These are phyloP conservation scores for Pollenia angustigena DNA, from an alignment of 2,888 invertebrate genomes.

Conservation along the genomic window DNA sequence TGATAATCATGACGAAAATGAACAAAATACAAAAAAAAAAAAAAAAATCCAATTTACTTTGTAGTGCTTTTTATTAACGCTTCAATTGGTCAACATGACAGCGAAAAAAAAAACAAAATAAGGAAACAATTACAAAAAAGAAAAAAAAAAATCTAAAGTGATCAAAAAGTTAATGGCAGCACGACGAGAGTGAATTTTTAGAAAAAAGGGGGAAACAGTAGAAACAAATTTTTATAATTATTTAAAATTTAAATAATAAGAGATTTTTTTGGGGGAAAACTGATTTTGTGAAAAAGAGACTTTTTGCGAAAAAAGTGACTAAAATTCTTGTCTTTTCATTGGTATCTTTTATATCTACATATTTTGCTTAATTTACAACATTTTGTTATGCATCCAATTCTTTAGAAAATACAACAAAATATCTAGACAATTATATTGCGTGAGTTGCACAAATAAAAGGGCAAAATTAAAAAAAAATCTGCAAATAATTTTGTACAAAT, in stretches of 20 bases:
- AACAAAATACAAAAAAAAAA: too few species aligned
- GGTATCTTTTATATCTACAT: too few species aligned
- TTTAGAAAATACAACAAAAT: neutral
- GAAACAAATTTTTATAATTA: too few species aligned
- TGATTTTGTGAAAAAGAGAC: too few species aligned
- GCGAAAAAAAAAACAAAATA: neutral
- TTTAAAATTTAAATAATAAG: too few species aligned
- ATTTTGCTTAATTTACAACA: too few species aligned
- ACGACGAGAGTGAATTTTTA: too few species aligned
- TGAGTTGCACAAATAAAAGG: conserved; percentile 36
- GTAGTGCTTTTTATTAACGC: conserved; percentile 28
- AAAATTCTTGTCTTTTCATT: too few species aligned
- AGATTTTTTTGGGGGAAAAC: too few species aligned
- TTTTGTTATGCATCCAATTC: conserved; percentile 1
- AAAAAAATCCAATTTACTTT: conserved; percentile 20
- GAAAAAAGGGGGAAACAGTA: too few species aligned
- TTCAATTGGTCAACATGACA: conserved; percentile 18
- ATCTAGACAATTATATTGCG: conserved; percentile 40
- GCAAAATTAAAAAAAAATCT: neutral
- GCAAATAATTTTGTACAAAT: neutral
- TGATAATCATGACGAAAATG: neutral
- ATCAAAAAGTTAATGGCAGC: neutral
- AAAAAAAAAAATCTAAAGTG: neutral
- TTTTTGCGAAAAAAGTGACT: too few species aligned
- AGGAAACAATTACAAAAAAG: neutral